phyloP scores from a whole-genome alignment of 1,140 invertebrate species.

The Samia ricini region DNA sequence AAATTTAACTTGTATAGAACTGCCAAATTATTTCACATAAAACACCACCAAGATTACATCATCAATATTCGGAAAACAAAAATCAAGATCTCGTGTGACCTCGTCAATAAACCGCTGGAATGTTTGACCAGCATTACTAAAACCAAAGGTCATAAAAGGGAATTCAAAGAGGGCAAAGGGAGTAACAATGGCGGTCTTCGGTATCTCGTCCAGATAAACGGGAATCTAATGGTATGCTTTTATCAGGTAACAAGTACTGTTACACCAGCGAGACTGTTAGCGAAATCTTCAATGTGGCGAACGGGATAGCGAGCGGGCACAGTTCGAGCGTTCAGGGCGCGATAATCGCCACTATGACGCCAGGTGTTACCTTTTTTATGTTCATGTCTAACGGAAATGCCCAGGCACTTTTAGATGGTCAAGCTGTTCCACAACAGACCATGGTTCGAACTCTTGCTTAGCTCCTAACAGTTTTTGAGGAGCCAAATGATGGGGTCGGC shows the following conservation, averaged over 20 bases:
- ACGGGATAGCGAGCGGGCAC: not conserved
- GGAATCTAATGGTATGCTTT: not conserved
- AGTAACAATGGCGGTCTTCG: not conserved
- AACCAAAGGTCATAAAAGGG: not conserved
- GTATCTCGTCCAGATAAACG: not conserved
- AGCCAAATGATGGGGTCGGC: not conserved
- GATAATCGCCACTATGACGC: not conserved
- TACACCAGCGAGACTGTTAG: not conserved
- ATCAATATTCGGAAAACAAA: not conserved
- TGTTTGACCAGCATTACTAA: not conserved
- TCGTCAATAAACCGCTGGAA: constrained; percentile 6
- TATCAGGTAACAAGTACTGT: not conserved
- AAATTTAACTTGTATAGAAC: too few relatives aligned
- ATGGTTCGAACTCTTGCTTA: not conserved
- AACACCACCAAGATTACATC: too few relatives aligned
- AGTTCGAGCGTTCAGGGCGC: not conserved
- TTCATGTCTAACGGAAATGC: not conserved
- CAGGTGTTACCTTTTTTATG: not conserved
- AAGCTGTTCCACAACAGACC: not conserved
- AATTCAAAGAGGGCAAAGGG: not conserved
- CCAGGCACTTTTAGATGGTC: not conserved
- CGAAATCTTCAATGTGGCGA: not conserved
- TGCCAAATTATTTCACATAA: too few relatives aligned
- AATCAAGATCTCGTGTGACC: not conserved
- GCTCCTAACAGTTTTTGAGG: not conserved